Base-by-base conservation (phyloP, 2,888 invertebrate genomes). In the Rhamnusium bicolor region DNA sequence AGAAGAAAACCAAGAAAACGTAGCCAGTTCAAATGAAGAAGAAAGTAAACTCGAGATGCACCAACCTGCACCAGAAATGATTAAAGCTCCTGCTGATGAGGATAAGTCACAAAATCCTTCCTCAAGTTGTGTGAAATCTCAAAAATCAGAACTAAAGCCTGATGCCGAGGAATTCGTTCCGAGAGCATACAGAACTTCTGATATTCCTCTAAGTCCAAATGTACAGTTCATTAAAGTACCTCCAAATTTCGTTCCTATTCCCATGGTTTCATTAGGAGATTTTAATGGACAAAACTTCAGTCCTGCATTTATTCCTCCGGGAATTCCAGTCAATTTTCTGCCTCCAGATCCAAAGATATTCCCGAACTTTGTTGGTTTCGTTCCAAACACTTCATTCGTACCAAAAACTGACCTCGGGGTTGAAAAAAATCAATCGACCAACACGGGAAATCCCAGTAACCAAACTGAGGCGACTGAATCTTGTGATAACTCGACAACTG, bases 91-190 rank as follows among this genome's bases (percentile, higher is more conserved):
- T 14, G 29, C 51, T 1, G 29, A 1, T 19, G 51, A 32, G 0
- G 51, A 51, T 68, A 29, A 29, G 29, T 69, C 16, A 58, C 54
- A 16, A 60, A 69, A 18, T 5, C 21, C n/a, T 4, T 51, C 51
- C 32, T 60, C 67, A 58, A 69, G 24, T 16, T 56, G 68, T 5
- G 16, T 0, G 1, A 75, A 73, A n/a, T 27, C 68, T 10, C 54
- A 24, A 21, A 79, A 77, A n/a, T 82, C 76, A 29, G 77, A 82
- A 24, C 78, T 88, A 54, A 87, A 87, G 79, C 86, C 88, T 7
- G 88, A 89, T 73, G 89, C 89, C 3, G 86, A 88, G 84, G 88
- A 88, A 79, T 89, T 89, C 77, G 78, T 88, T n/a, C 89, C 88
- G 3, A 82, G 87, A 69, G 81, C 84, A n/a, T 85, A 85, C 66